These are phyloP conservation scores for Aleiodes alternator DNA, from an alignment of 2,888 invertebrate genomes.

Conservation along the genomic window DNA sequence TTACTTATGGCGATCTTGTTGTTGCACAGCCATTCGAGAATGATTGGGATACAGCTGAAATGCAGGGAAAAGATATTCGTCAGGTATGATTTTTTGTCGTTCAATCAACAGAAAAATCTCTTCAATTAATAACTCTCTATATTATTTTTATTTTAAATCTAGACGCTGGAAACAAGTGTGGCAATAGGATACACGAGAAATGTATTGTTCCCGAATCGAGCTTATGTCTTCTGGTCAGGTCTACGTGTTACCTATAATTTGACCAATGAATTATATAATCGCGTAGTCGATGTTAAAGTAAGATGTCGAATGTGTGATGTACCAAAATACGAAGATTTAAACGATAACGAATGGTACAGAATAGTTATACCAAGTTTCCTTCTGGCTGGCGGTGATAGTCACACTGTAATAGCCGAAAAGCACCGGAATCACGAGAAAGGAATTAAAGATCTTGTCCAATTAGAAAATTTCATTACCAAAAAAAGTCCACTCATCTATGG, in stretches of 20 bases:
- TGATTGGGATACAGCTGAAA: constrained; percentile 82
- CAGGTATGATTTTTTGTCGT: constrained; percentile 68
- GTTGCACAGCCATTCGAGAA: constrained; percentile 87
- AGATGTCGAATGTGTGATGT: constrained; percentile 81
- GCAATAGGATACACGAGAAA: constrained; percentile 39
- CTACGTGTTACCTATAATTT: constrained; percentile 63
- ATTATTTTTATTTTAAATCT: constrained; percentile 7
- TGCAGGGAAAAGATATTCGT: constrained; percentile 81
- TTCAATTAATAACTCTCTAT: too few relatives aligned
- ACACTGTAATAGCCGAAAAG: constrained; percentile 76
- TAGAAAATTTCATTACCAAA: constrained; percentile 77
- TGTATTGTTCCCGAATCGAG: constrained; percentile 40
- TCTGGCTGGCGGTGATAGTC: constrained; percentile 83
- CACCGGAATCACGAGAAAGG: constrained; percentile 76
- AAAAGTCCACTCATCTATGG: constrained; percentile 77
- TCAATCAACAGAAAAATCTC: neutral
- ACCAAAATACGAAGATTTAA: constrained; percentile 80
- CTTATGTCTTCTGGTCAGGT: constrained; percentile 66
- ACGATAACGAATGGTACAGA: constrained; percentile 78
- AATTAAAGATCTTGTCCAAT: constrained; percentile 77
- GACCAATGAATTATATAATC: constrained; percentile 46
- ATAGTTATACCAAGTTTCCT: constrained; percentile 77
- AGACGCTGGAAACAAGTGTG: constrained; percentile 61
- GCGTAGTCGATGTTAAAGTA: constrained; percentile 60
- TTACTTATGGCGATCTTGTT: constrained; percentile 83